Evolutionary conservation across 2,113 vertebrate genomes (phyloP).

Genomic region (Caranx ignobilis): DNA sequence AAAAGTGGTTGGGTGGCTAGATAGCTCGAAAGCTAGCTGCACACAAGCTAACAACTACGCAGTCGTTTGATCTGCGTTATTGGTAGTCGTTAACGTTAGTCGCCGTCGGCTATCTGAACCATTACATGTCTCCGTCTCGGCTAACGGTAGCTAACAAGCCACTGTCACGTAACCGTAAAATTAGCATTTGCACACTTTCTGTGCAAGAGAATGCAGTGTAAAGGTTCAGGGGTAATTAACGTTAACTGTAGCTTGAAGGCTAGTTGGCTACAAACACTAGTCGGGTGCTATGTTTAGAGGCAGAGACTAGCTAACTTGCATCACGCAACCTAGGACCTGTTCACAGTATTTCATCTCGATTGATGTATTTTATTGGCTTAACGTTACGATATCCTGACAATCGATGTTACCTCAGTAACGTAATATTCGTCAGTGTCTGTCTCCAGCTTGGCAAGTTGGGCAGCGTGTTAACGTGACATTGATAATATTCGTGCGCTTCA

Average conservation of each 20-base stretch:
- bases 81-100: slow-evolving; percentile 38
- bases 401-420: slow-evolving; percentile 39
- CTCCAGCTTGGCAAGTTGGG: slow-evolving; percentile 35
- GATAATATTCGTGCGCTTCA: slow-evolving; percentile 1
- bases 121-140: slow-evolving; percentile 12
- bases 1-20: slow-evolving; percentile 77
- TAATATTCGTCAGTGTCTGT: slow-evolving; percentile 13
- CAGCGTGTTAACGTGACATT: slow-evolving; percentile 10
- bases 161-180: slow-evolving; percentile 38
- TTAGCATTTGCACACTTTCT: slow-evolving; percentile 42
- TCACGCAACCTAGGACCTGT: background rate
- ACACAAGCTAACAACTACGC: slow-evolving; percentile 80
- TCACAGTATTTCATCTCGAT: background rate
- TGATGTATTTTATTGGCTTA: slow-evolving; percentile 12
- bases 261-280: slow-evolving; percentile 47
- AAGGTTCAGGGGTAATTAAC: slow-evolving; percentile 19
- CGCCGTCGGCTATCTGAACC: slow-evolving; percentile 22
- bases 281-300: slow-evolving; percentile 17
- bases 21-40: slow-evolving; percentile 72
- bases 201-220: background rate
- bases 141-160: slow-evolving; percentile 26
- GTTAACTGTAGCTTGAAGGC: slow-evolving; percentile 37
- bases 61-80: slow-evolving; percentile 68
- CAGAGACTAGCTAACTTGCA: slow-evolving; percentile 23
- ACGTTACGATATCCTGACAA: slow-evolving; percentile 2